Evolutionary conservation across 2,888 invertebrate genomes (phyloP).

Genomic region (Chrysolina haemoptera): DNA sequence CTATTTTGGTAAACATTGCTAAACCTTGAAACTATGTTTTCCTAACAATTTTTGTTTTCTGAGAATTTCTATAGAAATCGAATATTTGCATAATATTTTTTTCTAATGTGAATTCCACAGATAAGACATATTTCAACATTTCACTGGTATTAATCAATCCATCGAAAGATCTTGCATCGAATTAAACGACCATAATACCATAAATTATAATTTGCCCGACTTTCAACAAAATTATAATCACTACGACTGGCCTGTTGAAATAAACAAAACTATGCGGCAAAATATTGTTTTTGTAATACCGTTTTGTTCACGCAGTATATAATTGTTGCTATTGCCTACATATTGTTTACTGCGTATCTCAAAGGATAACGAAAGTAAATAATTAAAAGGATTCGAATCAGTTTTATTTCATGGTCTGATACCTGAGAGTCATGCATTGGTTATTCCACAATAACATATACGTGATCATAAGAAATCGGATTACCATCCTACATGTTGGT

Average conservation of each 20-base stretch:
- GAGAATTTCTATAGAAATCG: too few relatives aligned
- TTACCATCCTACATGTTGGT: background rate
- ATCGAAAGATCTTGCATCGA: background rate
- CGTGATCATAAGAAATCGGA: background rate
- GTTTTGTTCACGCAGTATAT: conserved; percentile 23
- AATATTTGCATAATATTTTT: too few relatives aligned
- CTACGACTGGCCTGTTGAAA: conserved; percentile 4
- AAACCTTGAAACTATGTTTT: too few relatives aligned
- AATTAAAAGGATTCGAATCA: conserved; percentile 21
- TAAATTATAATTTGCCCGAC: conserved; percentile 1
- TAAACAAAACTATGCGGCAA: conserved; percentile 4
- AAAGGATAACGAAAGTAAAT: conserved; percentile 31
- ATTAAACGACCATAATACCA: background rate
- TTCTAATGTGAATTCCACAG: too few relatives aligned
- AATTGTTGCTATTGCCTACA: conserved; percentile 21
- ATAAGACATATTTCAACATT: background rate
- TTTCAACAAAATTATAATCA: conserved; percentile 17
- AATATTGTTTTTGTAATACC: conserved; percentile 9
- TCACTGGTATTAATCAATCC: background rate
- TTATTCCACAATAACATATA: conserved; percentile 9
- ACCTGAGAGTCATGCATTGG: conserved; percentile 24
- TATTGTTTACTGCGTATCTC: conserved; percentile 21
- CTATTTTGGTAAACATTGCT: too few relatives aligned
- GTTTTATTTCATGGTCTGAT: conserved; percentile 22
- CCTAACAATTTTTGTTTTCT: too few relatives aligned